Evolutionary conservation across 2,113 vertebrate species (phyloP).

Genomic region (Pavo muticus): DNA sequence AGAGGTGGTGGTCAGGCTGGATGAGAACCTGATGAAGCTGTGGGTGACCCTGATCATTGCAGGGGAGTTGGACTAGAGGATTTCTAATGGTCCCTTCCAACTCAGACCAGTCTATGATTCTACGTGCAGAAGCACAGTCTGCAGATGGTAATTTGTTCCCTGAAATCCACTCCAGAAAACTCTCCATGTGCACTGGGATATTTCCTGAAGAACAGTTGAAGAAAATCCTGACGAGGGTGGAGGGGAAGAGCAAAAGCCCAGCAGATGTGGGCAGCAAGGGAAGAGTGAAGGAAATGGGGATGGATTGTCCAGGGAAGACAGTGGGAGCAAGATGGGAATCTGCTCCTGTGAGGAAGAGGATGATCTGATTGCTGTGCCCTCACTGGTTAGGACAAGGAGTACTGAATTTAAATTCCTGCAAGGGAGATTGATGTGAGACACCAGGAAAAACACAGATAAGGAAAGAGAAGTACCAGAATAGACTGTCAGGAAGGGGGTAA

Average conservation of each 20-base stretch:
- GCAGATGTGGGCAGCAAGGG: rapidly evolving
- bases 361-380: background rate
- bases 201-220: background rate
- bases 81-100: background rate
- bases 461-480: background rate
- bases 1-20: background rate
- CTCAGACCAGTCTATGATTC: background rate
- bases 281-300: background rate
- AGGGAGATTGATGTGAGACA: background rate
- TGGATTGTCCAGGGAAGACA: background rate
- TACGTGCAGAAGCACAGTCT: background rate
- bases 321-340: background rate
- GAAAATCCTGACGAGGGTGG: background rate
- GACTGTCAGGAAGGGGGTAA: background rate
- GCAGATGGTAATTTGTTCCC: background rate
- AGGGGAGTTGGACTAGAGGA: background rate
- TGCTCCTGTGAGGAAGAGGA: background rate
- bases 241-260: background rate
- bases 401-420: background rate
- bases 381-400: background rate
- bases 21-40: background rate
- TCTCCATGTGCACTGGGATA: background rate
- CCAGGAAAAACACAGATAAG: background rate
- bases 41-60: background rate
- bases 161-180: background rate